Base-by-base conservation (phyloP, 2,888 invertebrate species). In the Mythimna lalbum region DNA sequence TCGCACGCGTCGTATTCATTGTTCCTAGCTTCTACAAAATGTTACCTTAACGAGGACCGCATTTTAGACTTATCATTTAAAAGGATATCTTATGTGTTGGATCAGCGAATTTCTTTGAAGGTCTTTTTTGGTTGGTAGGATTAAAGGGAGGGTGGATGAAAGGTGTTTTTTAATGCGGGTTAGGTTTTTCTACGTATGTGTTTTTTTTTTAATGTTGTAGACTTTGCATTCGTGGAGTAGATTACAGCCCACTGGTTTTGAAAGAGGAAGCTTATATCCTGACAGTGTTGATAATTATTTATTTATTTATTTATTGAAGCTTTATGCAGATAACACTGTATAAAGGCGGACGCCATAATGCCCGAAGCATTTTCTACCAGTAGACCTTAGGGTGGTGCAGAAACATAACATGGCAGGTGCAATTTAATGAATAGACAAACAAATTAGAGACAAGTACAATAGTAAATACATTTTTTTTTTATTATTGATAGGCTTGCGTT, bases 21-120 rank as follows among this genome's bases (percentile, higher is more conserved):
- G 78, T 81, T 76, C 64, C 31, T 61, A 50, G 36, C 36, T 36
- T 36, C 57, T 57, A 36, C 57, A 7, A 3, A 17, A 7, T 67
- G 31, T 61, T 63, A 73, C 80, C 65, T 56, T 80, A 80, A 80
- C 75, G 79, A 80, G 80, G 43, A 52, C 59, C 83, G 27, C 63
- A 9, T 67, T 78, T 81, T 63, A 82, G 63, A 57, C 36, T 78
- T 57, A 70, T 65, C 61, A 55, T 56, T 23, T 39, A 12, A 60
- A 65, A 60, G 71, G 50, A 61, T 62, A 65, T 81, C 62, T 21
- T 49, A 65, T 65, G 62, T 76, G 70, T 76, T 62, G 52, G 68
- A 39, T 76, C 81, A 81, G 78, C 78, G 14, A 56, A 17, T 23
- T 43, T 55, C 27, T 76, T 69, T 81, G 69, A 57, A 55, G 23